Evolutionary conservation across 1,140 invertebrate genomes (phyloP).

Genomic region (Neodiprion pinetum): DNA sequence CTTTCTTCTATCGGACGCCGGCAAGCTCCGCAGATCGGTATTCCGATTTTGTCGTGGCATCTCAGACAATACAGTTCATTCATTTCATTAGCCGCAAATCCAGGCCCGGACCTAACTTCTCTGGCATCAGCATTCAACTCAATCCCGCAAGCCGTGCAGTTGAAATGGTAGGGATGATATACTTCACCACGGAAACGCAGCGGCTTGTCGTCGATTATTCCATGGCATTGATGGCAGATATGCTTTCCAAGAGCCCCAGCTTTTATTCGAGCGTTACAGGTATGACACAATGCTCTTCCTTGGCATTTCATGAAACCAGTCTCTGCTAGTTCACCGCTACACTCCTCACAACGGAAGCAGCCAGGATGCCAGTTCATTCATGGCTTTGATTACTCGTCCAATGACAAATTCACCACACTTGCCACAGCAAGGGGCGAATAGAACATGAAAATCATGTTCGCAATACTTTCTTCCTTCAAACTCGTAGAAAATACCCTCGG

Average conservation of each 20-base stretch:
- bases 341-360: slow-evolving; percentile 97
- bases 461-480: too few species aligned
- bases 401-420: slow-evolving; percentile 87
- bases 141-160: slow-evolving; percentile 89
- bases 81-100: slow-evolving; percentile 90
- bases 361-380: slow-evolving; percentile 99
- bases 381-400: slow-evolving; percentile 98
- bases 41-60: slow-evolving; percentile 99
- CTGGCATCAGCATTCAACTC: slow-evolving; percentile 90
- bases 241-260: slow-evolving; percentile 95
- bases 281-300: slow-evolving; percentile 92
- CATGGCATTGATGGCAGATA: slow-evolving; percentile 98
- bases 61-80: slow-evolving; percentile 97
- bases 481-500: too few species aligned
- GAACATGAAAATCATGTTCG: too few species aligned
- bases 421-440: too few species aligned
- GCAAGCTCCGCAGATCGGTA: slow-evolving; percentile 97
- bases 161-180: slow-evolving; percentile 99
- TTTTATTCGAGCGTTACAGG: slow-evolving; percentile 96
- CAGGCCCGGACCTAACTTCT: slow-evolving; percentile 90
- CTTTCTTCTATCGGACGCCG: slow-evolving; percentile 95
- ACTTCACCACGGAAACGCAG: slow-evolving; percentile 95
- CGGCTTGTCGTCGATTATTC: slow-evolving; percentile 95
- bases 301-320: slow-evolving; percentile 97
- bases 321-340: slow-evolving; percentile 90